Evolutionary conservation across 2,797 vertebrate genomes (phyloP).

Genomic region (Falco concolor): DNA sequence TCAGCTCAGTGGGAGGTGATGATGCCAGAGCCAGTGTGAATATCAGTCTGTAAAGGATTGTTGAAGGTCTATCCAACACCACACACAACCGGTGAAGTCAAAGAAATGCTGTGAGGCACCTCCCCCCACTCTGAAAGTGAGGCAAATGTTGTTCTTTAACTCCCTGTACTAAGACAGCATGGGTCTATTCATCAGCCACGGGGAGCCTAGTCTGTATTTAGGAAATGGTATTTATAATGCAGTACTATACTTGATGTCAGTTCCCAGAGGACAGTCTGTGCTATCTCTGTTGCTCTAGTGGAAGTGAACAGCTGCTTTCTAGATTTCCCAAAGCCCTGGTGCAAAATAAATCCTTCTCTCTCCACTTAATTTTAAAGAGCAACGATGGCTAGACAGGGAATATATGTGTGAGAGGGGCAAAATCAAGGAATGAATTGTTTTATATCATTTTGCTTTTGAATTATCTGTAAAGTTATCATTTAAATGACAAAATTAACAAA

Average conservation of each 20-base stretch:
- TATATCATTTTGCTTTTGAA: background rate
- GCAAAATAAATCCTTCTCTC: constrained; percentile 48
- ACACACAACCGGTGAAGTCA: background rate
- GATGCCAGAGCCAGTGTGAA: background rate
- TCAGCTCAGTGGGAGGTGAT: background rate
- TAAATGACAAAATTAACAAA: background rate
- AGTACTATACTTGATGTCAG: constrained; percentile 8
- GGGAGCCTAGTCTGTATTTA: constrained; percentile 17
- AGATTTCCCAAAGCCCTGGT: constrained; percentile 44
- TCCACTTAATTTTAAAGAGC: constrained; percentile 41
- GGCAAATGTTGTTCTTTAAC: constrained; percentile 12
- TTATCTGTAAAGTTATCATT: background rate
- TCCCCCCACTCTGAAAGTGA: background rate
- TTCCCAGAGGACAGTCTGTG: constrained; percentile 39
- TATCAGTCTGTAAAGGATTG: background rate
- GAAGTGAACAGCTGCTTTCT: constrained; percentile 58
- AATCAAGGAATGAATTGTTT: background rate
- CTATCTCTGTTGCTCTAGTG: background rate
- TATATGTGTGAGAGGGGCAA: background rate
- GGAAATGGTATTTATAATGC: constrained; percentile 48
- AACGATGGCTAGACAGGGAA: background rate
- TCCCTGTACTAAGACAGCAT: background rate
- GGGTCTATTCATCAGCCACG: background rate
- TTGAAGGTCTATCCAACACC: background rate
- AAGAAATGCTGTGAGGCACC: background rate